These are phyloP conservation scores for Clanis bilineata DNA, from an alignment of 2,888 invertebrate species.

Conservation along the genomic window DNA sequence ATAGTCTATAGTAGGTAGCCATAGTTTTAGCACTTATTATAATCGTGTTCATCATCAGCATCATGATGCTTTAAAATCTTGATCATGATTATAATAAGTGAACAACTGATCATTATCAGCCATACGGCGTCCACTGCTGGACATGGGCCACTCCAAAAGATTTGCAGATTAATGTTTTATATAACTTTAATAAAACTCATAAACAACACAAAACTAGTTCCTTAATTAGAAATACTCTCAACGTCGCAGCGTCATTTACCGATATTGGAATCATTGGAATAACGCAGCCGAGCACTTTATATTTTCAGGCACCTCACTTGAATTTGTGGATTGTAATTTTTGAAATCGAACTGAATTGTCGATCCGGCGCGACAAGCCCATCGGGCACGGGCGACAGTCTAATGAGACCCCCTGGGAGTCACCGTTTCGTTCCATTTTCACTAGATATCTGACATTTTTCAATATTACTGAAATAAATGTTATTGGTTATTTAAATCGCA, in stretches of 20 bases:
- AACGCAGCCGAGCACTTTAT: conserved; percentile 31
- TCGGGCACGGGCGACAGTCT: conserved; percentile 44
- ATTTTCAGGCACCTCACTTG: conserved; percentile 17
- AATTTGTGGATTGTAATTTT: conserved; percentile 34
- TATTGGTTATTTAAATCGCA: too few relatives aligned
- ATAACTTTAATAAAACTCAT: too few relatives aligned
- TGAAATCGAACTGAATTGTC: conserved; percentile 49
- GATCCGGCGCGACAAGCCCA: conserved; percentile 37
- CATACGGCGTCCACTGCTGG: too few relatives aligned
- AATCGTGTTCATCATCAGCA: too few relatives aligned
- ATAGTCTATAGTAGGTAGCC: too few relatives aligned
- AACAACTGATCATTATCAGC: too few relatives aligned
- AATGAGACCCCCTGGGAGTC: conserved; percentile 56
- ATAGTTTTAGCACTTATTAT: too few relatives aligned
- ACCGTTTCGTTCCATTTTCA: conserved; percentile 45
- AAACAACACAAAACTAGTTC: not conserved
- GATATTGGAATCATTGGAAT: conserved; percentile 22
- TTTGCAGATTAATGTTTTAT: too few relatives aligned
- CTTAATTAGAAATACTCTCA: not conserved
- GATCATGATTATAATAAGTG: too few relatives aligned
- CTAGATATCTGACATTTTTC: conserved; percentile 39
- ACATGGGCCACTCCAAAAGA: too few relatives aligned
- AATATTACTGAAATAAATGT: conserved; percentile 30
- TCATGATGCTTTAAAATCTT: too few relatives aligned
- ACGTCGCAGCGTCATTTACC: not conserved